A percentile compares a stretch with the other conserved stretches of the same genome.
These are phyloP conservation scores for Acrossocheilus wenchowensis DNA, from an alignment of 2,797 vertebrate genomes.

Conservation along the genomic window DNA sequence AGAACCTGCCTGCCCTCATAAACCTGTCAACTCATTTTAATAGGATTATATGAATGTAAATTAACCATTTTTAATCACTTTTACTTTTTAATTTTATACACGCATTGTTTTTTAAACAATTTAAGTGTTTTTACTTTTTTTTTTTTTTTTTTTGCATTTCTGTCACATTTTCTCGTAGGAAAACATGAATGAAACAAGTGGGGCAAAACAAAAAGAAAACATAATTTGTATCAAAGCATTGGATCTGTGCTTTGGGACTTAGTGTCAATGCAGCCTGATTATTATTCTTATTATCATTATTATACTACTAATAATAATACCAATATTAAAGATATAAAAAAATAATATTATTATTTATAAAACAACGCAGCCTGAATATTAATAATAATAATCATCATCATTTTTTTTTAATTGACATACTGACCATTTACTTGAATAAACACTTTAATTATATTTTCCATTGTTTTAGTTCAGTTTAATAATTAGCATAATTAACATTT, in stretches of 20 bases:
- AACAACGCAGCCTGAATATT: not conserved
- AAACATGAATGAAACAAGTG: not conserved
- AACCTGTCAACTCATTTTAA: not conserved
- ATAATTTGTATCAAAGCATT: not conserved
- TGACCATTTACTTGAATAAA: not conserved
- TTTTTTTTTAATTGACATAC: no score
- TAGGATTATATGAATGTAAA: not conserved
- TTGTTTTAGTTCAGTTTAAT: not conserved
- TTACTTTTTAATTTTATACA: not conserved
- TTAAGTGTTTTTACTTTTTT: no score
- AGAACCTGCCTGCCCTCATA: not conserved
- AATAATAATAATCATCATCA: no score
- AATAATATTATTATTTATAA: not conserved
- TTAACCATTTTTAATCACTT: not conserved
- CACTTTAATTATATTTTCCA: not conserved
- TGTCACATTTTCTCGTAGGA: not conserved
- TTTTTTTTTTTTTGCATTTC: not conserved
- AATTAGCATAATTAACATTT: not conserved
- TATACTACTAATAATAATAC: no score
- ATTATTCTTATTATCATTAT: no score
- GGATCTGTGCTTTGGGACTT: not conserved
- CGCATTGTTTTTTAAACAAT: no score
- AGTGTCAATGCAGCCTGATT: not conserved
- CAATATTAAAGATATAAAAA: no score
- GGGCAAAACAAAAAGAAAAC: not conserved